phyloP scores from a whole-genome alignment of 2,113 vertebrate species.

The Poecile atricapillus region DNA sequence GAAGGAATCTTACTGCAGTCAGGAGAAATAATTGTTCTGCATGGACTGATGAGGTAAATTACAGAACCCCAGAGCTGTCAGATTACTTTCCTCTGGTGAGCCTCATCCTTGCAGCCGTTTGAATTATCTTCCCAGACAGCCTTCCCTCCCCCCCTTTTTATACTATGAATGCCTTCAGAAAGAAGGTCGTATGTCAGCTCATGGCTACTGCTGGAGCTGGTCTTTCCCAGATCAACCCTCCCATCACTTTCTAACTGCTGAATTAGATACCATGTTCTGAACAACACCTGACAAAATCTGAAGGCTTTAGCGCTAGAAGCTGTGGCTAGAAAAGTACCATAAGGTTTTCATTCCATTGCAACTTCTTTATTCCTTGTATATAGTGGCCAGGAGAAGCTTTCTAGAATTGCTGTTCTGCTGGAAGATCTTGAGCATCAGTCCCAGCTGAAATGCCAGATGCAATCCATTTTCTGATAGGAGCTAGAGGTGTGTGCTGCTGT shows the following conservation, averaged over 20 bases:
- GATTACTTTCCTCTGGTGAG: not conserved
- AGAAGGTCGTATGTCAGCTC: not conserved
- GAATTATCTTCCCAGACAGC: not conserved
- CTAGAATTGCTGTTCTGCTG: not conserved
- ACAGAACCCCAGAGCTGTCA: not conserved
- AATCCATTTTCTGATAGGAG: not conserved
- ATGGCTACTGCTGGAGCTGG: not conserved
- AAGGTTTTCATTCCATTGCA: not conserved
- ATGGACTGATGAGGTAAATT: not conserved
- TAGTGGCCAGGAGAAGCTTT: not conserved
- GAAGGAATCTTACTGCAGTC: not conserved
- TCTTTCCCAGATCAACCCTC: not conserved
- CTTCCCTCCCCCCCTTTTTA: not conserved
- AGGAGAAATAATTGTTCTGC: not conserved
- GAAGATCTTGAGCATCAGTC: not conserved
- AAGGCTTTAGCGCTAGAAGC: not conserved
- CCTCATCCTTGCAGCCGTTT: not conserved
- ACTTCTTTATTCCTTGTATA: not conserved
- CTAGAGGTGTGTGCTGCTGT: not conserved
- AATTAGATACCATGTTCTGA: not conserved
- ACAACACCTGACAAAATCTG: not conserved
- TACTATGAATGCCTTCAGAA: not conserved
- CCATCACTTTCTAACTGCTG: not conserved
- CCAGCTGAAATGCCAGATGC: not conserved
- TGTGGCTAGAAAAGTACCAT: not conserved